These are phyloP conservation scores for Halichoeres trimaculatus DNA, from an alignment of 2,113 vertebrate genomes.

Conservation along the genomic window DNA sequence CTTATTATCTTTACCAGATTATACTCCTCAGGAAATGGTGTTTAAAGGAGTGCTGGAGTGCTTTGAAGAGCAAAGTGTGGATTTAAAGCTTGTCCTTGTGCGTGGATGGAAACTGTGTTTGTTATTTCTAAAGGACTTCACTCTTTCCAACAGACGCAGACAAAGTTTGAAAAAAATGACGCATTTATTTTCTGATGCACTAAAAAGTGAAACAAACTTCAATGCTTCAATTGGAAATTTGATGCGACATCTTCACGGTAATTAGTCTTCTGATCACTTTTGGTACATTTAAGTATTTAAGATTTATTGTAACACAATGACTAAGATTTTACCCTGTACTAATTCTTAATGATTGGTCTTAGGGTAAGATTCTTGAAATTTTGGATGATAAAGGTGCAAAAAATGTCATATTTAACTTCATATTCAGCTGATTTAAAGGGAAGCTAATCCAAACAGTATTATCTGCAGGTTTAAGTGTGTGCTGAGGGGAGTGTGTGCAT, in stretches of 20 bases:
- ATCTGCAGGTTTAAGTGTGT: neutral
- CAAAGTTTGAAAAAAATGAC: too few relatives aligned
- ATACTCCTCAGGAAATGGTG: neutral
- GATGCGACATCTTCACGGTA: slow-evolving; percentile 24
- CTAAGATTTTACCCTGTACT: slow-evolving; percentile 1
- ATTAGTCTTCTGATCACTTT: slow-evolving; percentile 20
- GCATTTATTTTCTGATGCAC: too few relatives aligned
- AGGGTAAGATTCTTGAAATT: slow-evolving; percentile 4
- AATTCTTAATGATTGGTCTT: neutral
- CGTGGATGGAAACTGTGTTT: neutral
- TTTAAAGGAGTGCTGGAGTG: neutral
- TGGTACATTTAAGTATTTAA: neutral
- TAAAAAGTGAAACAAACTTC: too few relatives aligned
- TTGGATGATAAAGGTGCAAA: neutral
- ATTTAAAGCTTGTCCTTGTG: neutral
- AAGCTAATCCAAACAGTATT: neutral
- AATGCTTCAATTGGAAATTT: neutral
- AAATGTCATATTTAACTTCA: neutral
- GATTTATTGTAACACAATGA: neutral
- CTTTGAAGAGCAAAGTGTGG: neutral
- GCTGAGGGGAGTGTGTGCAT: neutral
- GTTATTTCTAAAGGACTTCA: neutral
- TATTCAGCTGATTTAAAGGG: slow-evolving; percentile 24
- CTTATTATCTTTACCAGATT: neutral
- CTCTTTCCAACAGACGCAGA: too few relatives aligned